Evolutionary conservation across 1,140 invertebrate species (phyloP), one percentile per base, ranked within the genome.

Genomic region (Glossosoma conforme): DNA sequence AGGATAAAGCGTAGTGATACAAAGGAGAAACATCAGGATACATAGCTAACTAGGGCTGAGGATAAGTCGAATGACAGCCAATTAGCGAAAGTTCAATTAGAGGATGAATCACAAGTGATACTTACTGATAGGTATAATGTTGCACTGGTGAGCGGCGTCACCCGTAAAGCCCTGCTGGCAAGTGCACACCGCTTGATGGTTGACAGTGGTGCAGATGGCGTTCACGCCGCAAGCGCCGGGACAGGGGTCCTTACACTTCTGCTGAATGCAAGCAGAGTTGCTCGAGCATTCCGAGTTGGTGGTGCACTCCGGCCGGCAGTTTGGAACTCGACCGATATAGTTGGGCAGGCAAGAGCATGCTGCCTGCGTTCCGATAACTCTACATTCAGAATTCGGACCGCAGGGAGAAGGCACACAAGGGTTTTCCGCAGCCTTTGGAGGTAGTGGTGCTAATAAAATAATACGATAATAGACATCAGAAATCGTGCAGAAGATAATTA

Each of bases 371-470:
- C 85, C 85, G 56, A 80, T 80, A 61, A 87, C 84, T 22, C 84
- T 78, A 56, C 87, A 90, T 61, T 87, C 81, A 3, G 86, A 85
- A 61, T 89, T 86, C 3, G 85, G 83, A 46, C 87, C 87, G 60
- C 87, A 90, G 1, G 87, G 87, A 52, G 84, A 85, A n/a, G 86
- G 86, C 37, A 76, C 72, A 61, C 87, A 90, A 15, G 71, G 71
- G 48, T 74, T 66, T 13, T 61, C 62, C 13, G 60, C 11, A 4
- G 54, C 52, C 62, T 60, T 60, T 18, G 59, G 60, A 22, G 64
- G 38, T 22, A 54, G 41, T 64, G 54, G 47, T 1, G 49, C 53
- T 55, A 42, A 36, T 51, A 55, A 13, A 43, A 47, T 18, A 47
- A 6, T 10, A 28, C 24, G n/a, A 6, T 8, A 28, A 28, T n/a